phyloP scores from a whole-genome alignment of 2,888 invertebrate species.

The Parasteatoda lunata region DNA sequence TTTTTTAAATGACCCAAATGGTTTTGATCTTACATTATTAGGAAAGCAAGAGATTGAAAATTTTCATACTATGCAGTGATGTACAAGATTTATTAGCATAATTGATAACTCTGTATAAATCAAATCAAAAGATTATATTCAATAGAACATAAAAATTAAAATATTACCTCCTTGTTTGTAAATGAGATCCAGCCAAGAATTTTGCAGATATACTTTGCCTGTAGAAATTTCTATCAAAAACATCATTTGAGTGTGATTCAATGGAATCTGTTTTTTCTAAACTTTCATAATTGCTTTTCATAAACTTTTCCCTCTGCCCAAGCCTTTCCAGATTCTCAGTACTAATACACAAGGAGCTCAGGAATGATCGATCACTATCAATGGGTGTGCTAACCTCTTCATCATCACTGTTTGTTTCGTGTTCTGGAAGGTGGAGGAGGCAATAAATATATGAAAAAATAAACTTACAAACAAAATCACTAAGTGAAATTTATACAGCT shows the following conservation, averaged over 20 bases:
- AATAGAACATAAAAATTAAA: too few relatives aligned
- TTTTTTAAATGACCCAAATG: too few relatives aligned
- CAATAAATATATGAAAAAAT: not conserved
- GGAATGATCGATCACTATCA: conserved; percentile 80
- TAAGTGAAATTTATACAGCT: too few relatives aligned
- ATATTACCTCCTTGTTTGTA: conserved; percentile 49
- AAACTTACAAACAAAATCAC: not conserved
- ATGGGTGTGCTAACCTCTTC: conserved; percentile 86
- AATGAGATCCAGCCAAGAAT: conserved; percentile 69
- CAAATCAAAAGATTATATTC: too few relatives aligned
- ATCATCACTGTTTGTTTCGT: conserved; percentile 75
- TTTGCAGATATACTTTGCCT: conserved; percentile 72
- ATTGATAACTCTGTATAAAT: too few relatives aligned
- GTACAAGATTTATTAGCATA: too few relatives aligned
- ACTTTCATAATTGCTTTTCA: conserved; percentile 77
- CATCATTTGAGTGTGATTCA: conserved; percentile 69
- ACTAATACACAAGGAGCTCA: conserved; percentile 75
- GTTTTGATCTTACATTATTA: too few relatives aligned
- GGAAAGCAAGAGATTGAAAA: too few relatives aligned
- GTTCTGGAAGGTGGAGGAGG: conserved; percentile 52
- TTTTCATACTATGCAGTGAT: too few relatives aligned
- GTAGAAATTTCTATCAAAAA: conserved; percentile 67
- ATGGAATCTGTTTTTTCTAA: conserved; percentile 78
- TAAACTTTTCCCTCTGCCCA: conserved; percentile 75
- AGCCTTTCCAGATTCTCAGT: conserved; percentile 75